Base-by-base conservation (phyloP, 2,888 invertebrate genomes). In the Lacanobia oleracea region DNA sequence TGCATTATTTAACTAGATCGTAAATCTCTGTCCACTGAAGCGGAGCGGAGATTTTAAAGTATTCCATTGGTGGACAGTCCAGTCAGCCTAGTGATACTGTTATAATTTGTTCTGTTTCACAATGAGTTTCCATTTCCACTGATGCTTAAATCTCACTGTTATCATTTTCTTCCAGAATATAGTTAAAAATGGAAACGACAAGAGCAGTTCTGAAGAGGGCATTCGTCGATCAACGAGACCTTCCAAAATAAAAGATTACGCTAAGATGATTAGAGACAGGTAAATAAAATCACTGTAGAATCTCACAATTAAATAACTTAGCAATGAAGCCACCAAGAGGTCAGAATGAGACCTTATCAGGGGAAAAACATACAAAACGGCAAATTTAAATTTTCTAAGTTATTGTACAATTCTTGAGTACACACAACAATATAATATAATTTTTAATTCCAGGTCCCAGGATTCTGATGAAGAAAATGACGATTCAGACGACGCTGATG, bases 201-300 rank as follows among this genome's bases (percentile, higher is more conserved):
- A 90, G 74, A 85, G 56, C 54, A 77, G 67, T 40, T 51, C 87
- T 1, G 95, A 95, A 45, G 94, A 94, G 7, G 87, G 87, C 1
- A 89, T 96, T 3, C 93, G 97, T 18, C 92, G 96, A 1, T 96
- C 97, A 0, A 93, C 95, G 37, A 91, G 96, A 33, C 94, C 94
- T 1, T 94, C 93, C 0, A 96, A 96, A 87, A 94, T 96, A 12
- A 96, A 96, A 87, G 96, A 96, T 85, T 97, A 96, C 83, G 96
- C 96, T 0, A 96, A 96, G 86, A 96, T 97, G 94, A 93, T 97
- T 21, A 95, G 96, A 50, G 93, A 94, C 79, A 91, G 93, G 96
- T 91, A 94, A 90, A 59, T 48, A 10, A 33, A 45, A 37, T n/a
- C 5, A 37, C 8, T 27, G 16, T 37, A 56, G 9, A 54, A 50